phyloP scores from a whole-genome alignment of 2,797 vertebrate species.

The Pelodytes ibericus region DNA sequence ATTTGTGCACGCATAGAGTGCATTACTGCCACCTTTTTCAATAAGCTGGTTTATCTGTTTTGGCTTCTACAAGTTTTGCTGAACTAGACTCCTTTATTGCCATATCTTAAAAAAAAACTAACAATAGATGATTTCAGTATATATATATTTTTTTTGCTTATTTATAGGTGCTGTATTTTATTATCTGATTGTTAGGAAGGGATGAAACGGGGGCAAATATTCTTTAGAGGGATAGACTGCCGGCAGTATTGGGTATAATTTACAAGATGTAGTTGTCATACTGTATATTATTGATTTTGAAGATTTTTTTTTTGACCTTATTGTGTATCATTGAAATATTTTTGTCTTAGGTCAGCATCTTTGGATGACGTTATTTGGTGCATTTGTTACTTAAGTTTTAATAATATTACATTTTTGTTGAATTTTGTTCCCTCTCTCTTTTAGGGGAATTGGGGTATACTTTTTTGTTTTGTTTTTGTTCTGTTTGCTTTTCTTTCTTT shows the following conservation, averaged over 20 bases:
- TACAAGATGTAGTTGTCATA: slow-evolving; percentile 97
- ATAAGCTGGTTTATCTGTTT: slow-evolving; percentile 97
- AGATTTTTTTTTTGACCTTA: slow-evolving; percentile 77
- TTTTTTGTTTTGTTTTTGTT: slow-evolving; percentile 71
- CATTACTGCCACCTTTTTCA: slow-evolving; percentile 96
- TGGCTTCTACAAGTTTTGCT: slow-evolving; percentile 93
- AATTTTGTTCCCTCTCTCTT: slow-evolving; percentile 32
- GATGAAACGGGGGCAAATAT: slow-evolving; percentile 95
- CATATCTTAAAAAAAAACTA: slow-evolving; percentile 90
- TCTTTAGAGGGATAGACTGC: slow-evolving; percentile 99
- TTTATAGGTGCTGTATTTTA: slow-evolving; percentile 98
- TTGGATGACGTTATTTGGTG: slow-evolving; percentile 87
- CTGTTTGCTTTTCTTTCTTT: slow-evolving; percentile 32
- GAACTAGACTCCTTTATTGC: slow-evolving; percentile 96
- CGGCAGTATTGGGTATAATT: slow-evolving; percentile 99
- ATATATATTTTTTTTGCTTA: slow-evolving; percentile 94
- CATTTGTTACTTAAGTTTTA: slow-evolving; percentile 83
- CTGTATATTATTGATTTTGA: slow-evolving; percentile 96
- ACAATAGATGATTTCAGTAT: slow-evolving; percentile 91
- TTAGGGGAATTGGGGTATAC: slow-evolving; percentile 68
- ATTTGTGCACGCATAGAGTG: slow-evolving; percentile 94
- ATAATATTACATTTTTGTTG: slow-evolving; percentile 76
- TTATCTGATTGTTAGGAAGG: slow-evolving; percentile 97
- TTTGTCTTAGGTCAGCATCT: slow-evolving; percentile 89
- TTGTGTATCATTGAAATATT: slow-evolving; percentile 88